phyloP scores from a whole-genome alignment of 2,888 invertebrate genomes.

The Busseola fusca region DNA sequence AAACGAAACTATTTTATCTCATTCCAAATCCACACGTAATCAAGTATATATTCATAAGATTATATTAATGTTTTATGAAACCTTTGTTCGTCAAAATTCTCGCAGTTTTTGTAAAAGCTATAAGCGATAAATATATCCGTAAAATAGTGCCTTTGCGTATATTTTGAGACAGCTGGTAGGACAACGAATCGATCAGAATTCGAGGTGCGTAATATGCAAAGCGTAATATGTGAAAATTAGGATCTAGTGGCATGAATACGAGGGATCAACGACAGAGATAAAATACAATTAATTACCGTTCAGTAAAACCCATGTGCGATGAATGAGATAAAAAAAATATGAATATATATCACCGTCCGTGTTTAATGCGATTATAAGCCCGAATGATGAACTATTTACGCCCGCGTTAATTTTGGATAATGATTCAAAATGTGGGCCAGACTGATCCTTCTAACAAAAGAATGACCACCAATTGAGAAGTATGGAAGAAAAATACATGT shows the following conservation, averaged over 20 bases:
- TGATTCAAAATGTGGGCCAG: slow-evolving; percentile 23
- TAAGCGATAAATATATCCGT: slow-evolving; percentile 10
- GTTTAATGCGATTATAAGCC: slow-evolving; percentile 14
- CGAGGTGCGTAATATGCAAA: slow-evolving; percentile 16
- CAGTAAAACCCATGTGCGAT: slow-evolving; percentile 32
- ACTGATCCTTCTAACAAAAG: background rate
- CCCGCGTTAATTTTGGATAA: slow-evolving; percentile 25
- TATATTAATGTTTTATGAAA: slow-evolving; percentile 13
- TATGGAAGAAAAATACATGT: too few species aligned
- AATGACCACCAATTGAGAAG: background rate
- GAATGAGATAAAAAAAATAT: slow-evolving; percentile 36
- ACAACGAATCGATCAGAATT: slow-evolving; percentile 21
- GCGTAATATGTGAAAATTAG: slow-evolving; percentile 24
- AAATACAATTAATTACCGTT: slow-evolving; percentile 50
- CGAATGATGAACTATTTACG: slow-evolving; percentile 30
- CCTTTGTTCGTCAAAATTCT: slow-evolving; percentile 10
- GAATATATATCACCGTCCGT: slow-evolving; percentile 35
- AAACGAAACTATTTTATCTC: slow-evolving; percentile 16
- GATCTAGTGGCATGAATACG: slow-evolving; percentile 8
- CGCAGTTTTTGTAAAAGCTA: background rate
- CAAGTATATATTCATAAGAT: slow-evolving; percentile 28
- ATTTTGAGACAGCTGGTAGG: slow-evolving; percentile 12
- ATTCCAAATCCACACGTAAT: slow-evolving; percentile 16
- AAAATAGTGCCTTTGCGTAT: slow-evolving; percentile 1
- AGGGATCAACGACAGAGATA: slow-evolving; percentile 39